These are phyloP conservation scores for Epizoanthus illoricatus DNA, from an alignment of 92 coral and sea anemone species.

Conservation along the genomic window DNA sequence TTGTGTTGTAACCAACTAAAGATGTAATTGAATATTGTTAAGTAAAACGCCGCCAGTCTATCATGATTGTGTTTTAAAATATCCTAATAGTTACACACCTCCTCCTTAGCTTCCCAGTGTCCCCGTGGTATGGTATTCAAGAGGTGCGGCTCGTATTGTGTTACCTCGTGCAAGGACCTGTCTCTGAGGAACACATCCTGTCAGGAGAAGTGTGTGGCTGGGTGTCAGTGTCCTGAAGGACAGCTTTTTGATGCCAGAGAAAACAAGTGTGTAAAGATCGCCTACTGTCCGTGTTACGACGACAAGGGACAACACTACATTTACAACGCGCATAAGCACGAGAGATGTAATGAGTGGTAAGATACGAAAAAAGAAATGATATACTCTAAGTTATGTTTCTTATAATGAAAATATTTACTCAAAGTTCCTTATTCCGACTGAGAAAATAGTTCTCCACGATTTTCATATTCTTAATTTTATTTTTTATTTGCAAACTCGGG, in stretches of 20 bases:
- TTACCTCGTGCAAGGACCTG: slow-evolving; percentile 74
- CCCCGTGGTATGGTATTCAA: slow-evolving; percentile 58
- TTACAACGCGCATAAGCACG: slow-evolving; percentile 59
- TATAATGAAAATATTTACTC: not conserved
- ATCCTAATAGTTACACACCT: no score
- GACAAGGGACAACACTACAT: slow-evolving; percentile 54
- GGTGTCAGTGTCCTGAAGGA: slow-evolving; percentile 77
- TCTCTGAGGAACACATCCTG: slow-evolving; percentile 64
- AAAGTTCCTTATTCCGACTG: not conserved
- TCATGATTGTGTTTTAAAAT: no score
- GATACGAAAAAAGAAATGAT: slow-evolving; percentile 1
- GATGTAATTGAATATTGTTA: no score
- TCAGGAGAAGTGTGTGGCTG: slow-evolving; percentile 67
- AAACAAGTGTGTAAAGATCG: slow-evolving; percentile 63
- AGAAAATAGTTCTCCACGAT: not conserved
- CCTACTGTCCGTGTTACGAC: slow-evolving; percentile 71
- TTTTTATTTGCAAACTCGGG: no score
- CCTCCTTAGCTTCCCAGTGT: slow-evolving; percentile 41
- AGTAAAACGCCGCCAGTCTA: no score
- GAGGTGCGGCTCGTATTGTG: slow-evolving; percentile 76
- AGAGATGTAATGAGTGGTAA: slow-evolving; percentile 69
- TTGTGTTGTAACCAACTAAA: no score
- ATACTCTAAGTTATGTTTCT: not conserved
- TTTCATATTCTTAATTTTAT: no score
- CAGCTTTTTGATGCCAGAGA: slow-evolving; percentile 64